phyloP scores from a whole-genome alignment of 2,888 invertebrate species.

The Nomada ruficornis region DNA sequence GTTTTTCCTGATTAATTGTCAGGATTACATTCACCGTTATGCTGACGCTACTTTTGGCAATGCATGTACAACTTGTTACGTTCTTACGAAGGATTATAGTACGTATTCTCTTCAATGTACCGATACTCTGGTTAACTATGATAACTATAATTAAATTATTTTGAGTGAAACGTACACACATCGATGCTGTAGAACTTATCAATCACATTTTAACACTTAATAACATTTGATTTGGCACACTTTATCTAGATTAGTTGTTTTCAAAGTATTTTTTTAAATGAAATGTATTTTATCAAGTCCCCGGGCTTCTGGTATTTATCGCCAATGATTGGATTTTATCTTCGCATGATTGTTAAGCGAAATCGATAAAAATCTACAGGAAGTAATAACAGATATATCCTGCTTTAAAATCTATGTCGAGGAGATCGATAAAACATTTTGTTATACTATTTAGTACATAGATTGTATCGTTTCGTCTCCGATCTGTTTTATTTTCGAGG shows the following conservation, averaged over 20 bases:
- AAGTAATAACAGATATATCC: constrained; percentile 31
- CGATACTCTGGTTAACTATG: neutral
- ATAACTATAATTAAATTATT: neutral
- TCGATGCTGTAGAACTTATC: constrained; percentile 2
- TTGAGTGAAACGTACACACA: constrained; percentile 5
- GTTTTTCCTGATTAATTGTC: neutral
- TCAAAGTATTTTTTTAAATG: neutral
- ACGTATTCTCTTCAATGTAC: neutral
- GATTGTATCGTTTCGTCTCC: neutral
- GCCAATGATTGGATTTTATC: constrained; percentile 25
- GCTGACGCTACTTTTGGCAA: too few species aligned
- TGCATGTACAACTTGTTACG: too few species aligned
- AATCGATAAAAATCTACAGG: constrained; percentile 27
- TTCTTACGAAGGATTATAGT: too few species aligned
- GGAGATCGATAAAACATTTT: constrained; percentile 32
- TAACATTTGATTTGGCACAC: neutral
- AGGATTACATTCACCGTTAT: constrained; percentile 6
- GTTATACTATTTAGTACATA: neutral
- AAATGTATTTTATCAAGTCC: constrained; percentile 19
- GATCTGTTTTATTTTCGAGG: neutral
- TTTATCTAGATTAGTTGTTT: constrained; percentile 33
- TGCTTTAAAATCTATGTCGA: constrained; percentile 13
- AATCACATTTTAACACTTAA: constrained; percentile 7
- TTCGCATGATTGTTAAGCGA: constrained; percentile 15
- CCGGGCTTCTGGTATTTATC: constrained; percentile 2